phyloP scores from a whole-genome alignment of 2,797 vertebrate genomes.

The Scolopax rusticola region DNA sequence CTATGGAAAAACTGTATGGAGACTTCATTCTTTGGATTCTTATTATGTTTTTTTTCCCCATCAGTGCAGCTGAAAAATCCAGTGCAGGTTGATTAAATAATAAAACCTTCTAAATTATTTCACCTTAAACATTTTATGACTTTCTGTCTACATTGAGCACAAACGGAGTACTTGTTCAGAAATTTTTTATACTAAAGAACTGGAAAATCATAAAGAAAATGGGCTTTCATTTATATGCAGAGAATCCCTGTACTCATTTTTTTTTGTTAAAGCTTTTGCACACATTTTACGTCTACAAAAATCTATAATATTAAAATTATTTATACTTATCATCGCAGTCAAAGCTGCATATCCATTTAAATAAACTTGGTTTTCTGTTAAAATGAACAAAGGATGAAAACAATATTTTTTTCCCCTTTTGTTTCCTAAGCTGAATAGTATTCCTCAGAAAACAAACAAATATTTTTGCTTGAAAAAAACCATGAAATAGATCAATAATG shows the following conservation, averaged over 20 bases:
- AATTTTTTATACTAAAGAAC: neutral
- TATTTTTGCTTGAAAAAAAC: neutral
- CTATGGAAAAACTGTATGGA: neutral
- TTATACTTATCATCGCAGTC: neutral
- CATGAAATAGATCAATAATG: neutral
- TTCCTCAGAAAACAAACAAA: neutral
- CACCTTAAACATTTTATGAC: neutral
- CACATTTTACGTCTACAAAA: neutral
- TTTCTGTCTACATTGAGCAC: neutral
- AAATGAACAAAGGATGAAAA: constrained; percentile 2
- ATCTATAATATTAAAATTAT: neutral
- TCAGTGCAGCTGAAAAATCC: neutral
- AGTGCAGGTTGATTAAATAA: neutral
- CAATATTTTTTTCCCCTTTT: neutral
- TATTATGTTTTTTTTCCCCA: neutral
- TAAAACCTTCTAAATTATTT: neutral
- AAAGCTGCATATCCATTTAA: neutral
- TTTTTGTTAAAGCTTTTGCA: neutral
- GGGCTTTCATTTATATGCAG: neutral
- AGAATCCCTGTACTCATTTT: neutral
- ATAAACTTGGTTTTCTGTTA: neutral
- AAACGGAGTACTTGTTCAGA: neutral
- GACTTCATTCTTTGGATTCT: neutral
- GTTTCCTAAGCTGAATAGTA: neutral
- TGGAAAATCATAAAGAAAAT: neutral